Percentiles rank a stretch among this genome's conserved stretches.
Evolutionary conservation across 1,140 invertebrate genomes (phyloP).

Genomic region (Maniola jurtina): DNA sequence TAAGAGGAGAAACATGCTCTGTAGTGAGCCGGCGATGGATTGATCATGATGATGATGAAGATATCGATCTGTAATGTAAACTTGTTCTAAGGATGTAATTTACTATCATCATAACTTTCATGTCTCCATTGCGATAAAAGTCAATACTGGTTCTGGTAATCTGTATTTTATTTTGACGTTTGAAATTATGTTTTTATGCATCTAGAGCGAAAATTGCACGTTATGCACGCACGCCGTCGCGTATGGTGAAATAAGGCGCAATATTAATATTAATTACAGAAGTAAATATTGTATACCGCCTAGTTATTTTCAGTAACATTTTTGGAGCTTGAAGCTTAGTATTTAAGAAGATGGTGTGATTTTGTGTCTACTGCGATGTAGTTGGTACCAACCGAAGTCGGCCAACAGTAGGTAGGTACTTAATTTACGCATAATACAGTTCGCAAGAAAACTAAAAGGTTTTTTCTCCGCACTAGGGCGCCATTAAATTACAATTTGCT

Average conservation of each 20-base stretch:
- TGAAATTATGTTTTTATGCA: slow-evolving; percentile 4
- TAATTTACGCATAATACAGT: neutral
- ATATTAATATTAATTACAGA: too few species aligned
- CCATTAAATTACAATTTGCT: slow-evolving; percentile 33
- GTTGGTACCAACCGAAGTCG: too few species aligned
- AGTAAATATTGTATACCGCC: too few species aligned
- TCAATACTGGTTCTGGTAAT: slow-evolving; percentile 6
- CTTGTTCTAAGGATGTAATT: neutral
- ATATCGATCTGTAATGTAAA: too few species aligned
- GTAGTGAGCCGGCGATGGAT: too few species aligned
- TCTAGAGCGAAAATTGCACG: neutral
- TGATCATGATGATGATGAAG: too few species aligned
- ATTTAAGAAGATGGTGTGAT: too few species aligned
- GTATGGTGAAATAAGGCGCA: too few species aligned
- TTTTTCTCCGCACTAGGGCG: slow-evolving; percentile 18
- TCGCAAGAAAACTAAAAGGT: slow-evolving; percentile 18
- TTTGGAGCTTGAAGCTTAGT: too few species aligned
- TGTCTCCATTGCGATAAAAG: slow-evolving; percentile 9
- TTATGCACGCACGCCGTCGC: neutral
- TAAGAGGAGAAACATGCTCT: too few species aligned
- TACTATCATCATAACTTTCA: slow-evolving; percentile 12
- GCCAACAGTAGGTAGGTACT: neutral
- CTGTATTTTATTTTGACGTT: neutral
- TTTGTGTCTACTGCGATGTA: too few species aligned
- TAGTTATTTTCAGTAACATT: too few species aligned